These are phyloP conservation scores for Erythrocebus patas DNA, from an alignment of 2,113 vertebrate genomes.

Conservation along the genomic window DNA sequence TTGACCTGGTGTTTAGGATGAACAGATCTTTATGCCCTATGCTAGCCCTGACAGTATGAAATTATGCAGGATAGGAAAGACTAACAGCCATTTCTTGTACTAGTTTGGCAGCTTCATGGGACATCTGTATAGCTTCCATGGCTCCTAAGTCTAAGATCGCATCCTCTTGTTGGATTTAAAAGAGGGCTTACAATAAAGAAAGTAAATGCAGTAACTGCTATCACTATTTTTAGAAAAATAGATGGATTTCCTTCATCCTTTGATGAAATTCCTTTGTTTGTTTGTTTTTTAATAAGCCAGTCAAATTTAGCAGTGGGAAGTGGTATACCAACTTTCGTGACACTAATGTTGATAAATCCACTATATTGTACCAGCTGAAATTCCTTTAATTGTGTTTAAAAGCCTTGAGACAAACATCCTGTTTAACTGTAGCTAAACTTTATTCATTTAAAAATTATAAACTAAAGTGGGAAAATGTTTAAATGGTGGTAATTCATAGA, in stretches of 20 bases:
- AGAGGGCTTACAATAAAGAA: background rate
- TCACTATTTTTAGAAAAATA: slow-evolving; percentile 9
- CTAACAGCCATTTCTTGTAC: background rate
- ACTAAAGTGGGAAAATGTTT: slow-evolving; percentile 8
- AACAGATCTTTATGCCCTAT: background rate
- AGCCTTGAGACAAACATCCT: background rate
- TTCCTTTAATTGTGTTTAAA: background rate
- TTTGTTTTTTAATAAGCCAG: no score
- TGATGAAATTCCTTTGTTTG: background rate
- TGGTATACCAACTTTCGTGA: no score
- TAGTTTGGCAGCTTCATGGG: background rate
- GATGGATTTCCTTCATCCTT: background rate
- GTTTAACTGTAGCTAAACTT: background rate
- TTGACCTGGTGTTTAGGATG: background rate
- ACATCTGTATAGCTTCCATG: background rate
- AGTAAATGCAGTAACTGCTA: background rate
- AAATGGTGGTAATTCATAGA: background rate
- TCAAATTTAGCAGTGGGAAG: no score
- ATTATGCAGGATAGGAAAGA: background rate
- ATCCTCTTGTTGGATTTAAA: background rate
- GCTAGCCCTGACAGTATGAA: background rate
- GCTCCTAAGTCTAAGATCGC: background rate
- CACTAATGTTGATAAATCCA: no score
- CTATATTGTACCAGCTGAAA: no score
- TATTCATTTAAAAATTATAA: background rate